phyloP scores from a whole-genome alignment of 2,113 vertebrate species.

The Martes martes region DNA sequence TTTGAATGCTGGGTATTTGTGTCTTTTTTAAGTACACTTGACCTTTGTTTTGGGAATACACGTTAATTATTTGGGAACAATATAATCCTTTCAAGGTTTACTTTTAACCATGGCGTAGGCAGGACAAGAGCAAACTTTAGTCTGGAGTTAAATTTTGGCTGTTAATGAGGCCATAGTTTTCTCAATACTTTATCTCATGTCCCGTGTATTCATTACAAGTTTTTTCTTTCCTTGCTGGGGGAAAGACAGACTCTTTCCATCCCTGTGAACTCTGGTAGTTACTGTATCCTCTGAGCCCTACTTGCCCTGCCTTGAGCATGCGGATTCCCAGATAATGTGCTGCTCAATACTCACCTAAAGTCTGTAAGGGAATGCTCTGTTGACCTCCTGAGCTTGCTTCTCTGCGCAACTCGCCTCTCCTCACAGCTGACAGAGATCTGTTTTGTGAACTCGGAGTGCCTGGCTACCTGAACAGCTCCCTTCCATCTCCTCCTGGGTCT shows the following conservation, averaged over 20 bases:
- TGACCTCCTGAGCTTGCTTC: not conserved
- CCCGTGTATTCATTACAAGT: not conserved
- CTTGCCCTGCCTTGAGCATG: not conserved
- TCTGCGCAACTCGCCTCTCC: too few relatives aligned
- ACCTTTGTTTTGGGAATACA: not conserved
- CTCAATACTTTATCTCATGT: not conserved
- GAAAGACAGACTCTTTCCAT: not conserved
- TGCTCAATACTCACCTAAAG: not conserved
- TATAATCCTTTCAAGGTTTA: not conserved
- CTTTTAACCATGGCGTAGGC: not conserved
- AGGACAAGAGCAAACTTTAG: not conserved
- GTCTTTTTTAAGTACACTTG: not conserved
- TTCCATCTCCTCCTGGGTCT: not conserved
- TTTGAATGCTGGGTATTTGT: not conserved
- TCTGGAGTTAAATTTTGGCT: not conserved
- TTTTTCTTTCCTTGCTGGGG: not conserved
- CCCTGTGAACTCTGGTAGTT: not conserved
- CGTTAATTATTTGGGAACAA: not conserved
- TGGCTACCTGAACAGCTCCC: not conserved
- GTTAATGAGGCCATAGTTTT: too few relatives aligned
- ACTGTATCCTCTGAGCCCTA: not conserved
- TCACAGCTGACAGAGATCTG: not conserved
- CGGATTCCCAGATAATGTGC: not conserved
- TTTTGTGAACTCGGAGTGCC: accelerated
- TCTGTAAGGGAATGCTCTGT: not conserved